Base-by-base conservation (phyloP, 2,113 vertebrate species). In the Stegastes partitus region DNA sequence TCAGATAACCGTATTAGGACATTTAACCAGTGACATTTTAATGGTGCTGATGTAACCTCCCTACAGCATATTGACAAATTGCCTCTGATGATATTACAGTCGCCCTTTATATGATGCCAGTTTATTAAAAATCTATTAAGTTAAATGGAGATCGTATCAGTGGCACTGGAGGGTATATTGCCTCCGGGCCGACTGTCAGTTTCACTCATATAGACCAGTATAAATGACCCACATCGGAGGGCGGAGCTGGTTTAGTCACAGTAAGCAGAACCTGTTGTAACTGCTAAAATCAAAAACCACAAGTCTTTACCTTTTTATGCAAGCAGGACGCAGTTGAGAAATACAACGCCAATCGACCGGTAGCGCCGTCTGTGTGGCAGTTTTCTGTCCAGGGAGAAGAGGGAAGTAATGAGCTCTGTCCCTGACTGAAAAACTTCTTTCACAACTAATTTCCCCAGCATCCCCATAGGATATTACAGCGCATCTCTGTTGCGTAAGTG, bases 1-100 rank as follows among this genome's bases (percentile, higher is more conserved):
- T 88, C 82, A 80, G 42, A 86, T 86, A 31, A 78, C 79, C 59
- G 1, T 3, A 63, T 74, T 0, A 14, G 1, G 42, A 53, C 55
- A 50, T 23, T 47, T 44, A 68, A 50, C 53, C 59, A 21, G 53
- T 68, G 57, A 66, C 80, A 68, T 80, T 83, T 83, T 22, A 66
- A 62, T 14, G 34, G 51, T 14, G 42, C 26, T 85, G 73, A 78
- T 74, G 84, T 82, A 79, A 84, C 12, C 5, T 47, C 81, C 77
- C 68, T 59, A 22, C 68, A 42, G 64, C 10, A 15, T 61, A 69
- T 64, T 75, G 64, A 65, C 47, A 81, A 71, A 67, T 79, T 70
- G 45, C 62, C 53, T 31, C 25, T 69, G 69, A 76, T 63, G 45
- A 64, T 72, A 55, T 79, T 70, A 58, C 63, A 67, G 59, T 64